Conservation (phyloP, 2,888 invertebrate species). For the Apoderus coryli region DNA sequence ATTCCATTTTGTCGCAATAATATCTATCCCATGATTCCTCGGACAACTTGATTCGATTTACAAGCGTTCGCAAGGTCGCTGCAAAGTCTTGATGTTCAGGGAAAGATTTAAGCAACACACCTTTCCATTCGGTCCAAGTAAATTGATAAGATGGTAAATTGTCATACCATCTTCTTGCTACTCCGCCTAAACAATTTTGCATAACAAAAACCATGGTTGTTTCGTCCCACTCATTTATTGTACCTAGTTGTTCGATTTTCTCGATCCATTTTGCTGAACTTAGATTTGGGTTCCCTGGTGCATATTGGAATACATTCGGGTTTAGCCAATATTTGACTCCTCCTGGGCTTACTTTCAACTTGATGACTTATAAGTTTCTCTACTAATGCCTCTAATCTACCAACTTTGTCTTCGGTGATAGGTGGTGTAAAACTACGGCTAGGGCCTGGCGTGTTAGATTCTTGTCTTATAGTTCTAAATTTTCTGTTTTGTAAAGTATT, state of each 20-base stretch:
- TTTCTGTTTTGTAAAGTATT: no score
- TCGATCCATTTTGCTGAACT: slow-evolving; percentile 8
- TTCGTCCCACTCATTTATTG: slow-evolving; percentile 14
- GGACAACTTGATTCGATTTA: slow-evolving; percentile 7
- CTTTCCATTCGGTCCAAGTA: slow-evolving; percentile 15
- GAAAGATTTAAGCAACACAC: no score
- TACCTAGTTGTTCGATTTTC: slow-evolving; percentile 13
- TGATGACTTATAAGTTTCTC: no score
- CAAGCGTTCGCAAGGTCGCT: slow-evolving; percentile 8
- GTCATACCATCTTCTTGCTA: slow-evolving; percentile 16
- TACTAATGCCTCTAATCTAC: no score
- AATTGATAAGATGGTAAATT: slow-evolving; percentile 13
- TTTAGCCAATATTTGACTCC: no score
- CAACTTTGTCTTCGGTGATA: no score
- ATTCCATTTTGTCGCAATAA: slow-evolving; percentile 9
- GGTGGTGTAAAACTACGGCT: no score
- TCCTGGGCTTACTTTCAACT: no score
- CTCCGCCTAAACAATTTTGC: slow-evolving; percentile 14
- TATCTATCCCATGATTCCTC: slow-evolving; percentile 11
- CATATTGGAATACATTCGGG: no score
- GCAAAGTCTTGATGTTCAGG: slow-evolving; percentile 12
- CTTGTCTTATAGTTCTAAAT: no score
- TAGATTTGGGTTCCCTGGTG: slow-evolving; percentile 8
- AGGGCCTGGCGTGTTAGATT: no score
- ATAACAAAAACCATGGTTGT: slow-evolving; percentile 10